phyloP scores from a whole-genome alignment of 2,113 vertebrate genomes.

The Epinephelus lanceolatus region DNA sequence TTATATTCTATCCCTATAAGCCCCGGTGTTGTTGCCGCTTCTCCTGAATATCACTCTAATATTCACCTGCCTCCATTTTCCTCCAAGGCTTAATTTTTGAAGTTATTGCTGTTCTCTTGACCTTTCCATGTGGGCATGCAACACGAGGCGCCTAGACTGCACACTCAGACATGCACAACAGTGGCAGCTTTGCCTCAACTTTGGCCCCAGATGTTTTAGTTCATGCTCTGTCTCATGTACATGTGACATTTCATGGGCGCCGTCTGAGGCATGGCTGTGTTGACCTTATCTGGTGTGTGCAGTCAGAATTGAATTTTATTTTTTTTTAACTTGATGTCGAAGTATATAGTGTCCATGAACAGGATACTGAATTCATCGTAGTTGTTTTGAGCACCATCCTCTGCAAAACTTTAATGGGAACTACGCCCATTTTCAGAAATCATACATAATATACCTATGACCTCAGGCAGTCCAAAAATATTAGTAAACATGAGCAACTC shows the following conservation, averaged over 20 bases:
- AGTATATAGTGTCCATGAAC: neutral
- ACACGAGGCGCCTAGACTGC: neutral
- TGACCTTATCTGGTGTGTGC: conserved; percentile 33
- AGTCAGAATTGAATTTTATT: conserved; percentile 27
- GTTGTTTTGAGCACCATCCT: neutral
- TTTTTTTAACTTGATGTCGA: neutral
- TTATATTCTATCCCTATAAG: conserved; percentile 35
- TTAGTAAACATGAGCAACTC: too few species aligned
- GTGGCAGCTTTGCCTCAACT: neutral
- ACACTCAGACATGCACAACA: conserved; percentile 11
- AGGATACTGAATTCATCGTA: neutral
- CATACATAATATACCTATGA: too few species aligned
- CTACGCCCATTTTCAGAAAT: too few species aligned
- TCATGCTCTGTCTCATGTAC: neutral
- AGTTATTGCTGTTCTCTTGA: conserved; percentile 51
- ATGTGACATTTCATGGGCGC: conserved; percentile 42
- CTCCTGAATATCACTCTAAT: conserved; percentile 30
- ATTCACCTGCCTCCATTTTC: conserved; percentile 33
- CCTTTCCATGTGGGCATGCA: conserved; percentile 44
- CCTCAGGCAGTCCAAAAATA: too few species aligned
- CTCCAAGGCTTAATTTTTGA: conserved; percentile 51
- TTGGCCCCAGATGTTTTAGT: neutral
- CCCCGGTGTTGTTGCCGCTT: neutral
- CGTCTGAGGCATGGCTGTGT: neutral
- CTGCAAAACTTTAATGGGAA: neutral